Conservation (phyloP, 2,113 vertebrate genomes). For the Pungitius pungitius region DNA sequence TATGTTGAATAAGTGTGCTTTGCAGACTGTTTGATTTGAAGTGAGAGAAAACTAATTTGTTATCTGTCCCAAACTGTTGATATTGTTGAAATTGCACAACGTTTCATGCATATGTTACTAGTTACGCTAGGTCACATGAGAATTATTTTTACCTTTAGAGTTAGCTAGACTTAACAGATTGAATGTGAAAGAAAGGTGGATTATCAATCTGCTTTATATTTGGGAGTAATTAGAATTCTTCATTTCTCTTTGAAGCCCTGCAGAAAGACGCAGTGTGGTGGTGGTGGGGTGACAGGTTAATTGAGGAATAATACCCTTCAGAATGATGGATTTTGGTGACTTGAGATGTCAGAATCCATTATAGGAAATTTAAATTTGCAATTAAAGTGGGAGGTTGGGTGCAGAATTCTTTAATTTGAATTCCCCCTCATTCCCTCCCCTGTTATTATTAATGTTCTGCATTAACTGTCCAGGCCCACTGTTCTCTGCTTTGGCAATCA, state of each 20-base stretch:
- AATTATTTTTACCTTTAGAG: slow-evolving; percentile 9
- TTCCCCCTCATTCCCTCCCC: slow-evolving; percentile 64
- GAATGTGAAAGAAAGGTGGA: slow-evolving; percentile 54
- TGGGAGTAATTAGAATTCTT: slow-evolving; percentile 84
- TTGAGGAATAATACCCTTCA: slow-evolving; percentile 86
- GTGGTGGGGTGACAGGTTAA: slow-evolving; percentile 83
- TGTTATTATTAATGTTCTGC: slow-evolving; percentile 79
- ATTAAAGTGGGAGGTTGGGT: slow-evolving; percentile 82
- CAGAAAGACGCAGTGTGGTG: slow-evolving; percentile 75
- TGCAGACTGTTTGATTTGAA: background rate
- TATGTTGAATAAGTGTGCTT: slow-evolving; percentile 3
- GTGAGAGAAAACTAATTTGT: background rate
- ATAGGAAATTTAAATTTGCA: slow-evolving; percentile 84
- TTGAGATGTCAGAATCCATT: slow-evolving; percentile 86
- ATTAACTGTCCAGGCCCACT: slow-evolving; percentile 69
- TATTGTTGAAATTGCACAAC: background rate
- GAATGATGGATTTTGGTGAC: slow-evolving; percentile 88
- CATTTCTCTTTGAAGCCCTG: slow-evolving; percentile 77
- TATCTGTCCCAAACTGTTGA: background rate
- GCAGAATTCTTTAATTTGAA: slow-evolving; percentile 79
- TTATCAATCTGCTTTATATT: slow-evolving; percentile 83
- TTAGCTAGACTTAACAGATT: slow-evolving; percentile 39
- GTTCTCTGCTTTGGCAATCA: slow-evolving; percentile 58
- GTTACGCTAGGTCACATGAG: background rate
- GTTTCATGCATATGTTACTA: slow-evolving; percentile 3